Evolutionary conservation across 1,140 invertebrate genomes (phyloP).

Genomic region (Popillia japonica): DNA sequence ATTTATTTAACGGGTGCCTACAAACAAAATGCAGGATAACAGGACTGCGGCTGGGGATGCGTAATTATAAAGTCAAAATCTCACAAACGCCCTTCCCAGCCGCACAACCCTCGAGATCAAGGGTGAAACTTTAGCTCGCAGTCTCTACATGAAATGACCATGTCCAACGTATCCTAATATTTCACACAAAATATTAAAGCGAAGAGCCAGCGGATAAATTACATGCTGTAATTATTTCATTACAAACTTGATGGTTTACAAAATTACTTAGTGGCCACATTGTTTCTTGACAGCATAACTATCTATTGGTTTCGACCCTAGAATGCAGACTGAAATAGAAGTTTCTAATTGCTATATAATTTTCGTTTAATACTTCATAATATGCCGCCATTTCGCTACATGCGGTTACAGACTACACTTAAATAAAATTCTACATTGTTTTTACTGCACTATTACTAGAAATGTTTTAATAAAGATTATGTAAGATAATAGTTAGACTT

Average conservation of each 20-base stretch:
- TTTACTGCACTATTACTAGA: too few relatives aligned
- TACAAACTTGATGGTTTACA: constrained; percentile 26
- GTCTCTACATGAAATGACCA: constrained; percentile 29
- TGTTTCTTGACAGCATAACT: constrained; percentile 9
- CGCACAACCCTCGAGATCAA: constrained; percentile 35
- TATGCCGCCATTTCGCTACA: not conserved
- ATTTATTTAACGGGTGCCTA: constrained; percentile 46
- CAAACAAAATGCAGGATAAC: constrained; percentile 43
- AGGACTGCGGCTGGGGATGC: constrained; percentile 40
- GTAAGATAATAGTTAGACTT: too few relatives aligned
- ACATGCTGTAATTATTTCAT: constrained; percentile 34
- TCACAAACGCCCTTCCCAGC: constrained; percentile 43
- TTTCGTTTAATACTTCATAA: not conserved
- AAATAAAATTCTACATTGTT: too few relatives aligned
- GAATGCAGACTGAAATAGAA: not conserved
- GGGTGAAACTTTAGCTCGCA: constrained; percentile 28
- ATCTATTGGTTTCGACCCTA: not conserved
- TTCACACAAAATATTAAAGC: constrained; percentile 34
- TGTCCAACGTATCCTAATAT: constrained; percentile 35
- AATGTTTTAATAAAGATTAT: too few relatives aligned
- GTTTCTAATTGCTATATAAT: not conserved
- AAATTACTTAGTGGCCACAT: constrained; percentile 28
- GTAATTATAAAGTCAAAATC: constrained; percentile 47
- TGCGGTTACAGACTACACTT: not conserved
- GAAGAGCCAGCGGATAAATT: constrained; percentile 6